Conservation (phyloP, 2,888 invertebrate genomes). For the Dendrolimus pini region DNA sequence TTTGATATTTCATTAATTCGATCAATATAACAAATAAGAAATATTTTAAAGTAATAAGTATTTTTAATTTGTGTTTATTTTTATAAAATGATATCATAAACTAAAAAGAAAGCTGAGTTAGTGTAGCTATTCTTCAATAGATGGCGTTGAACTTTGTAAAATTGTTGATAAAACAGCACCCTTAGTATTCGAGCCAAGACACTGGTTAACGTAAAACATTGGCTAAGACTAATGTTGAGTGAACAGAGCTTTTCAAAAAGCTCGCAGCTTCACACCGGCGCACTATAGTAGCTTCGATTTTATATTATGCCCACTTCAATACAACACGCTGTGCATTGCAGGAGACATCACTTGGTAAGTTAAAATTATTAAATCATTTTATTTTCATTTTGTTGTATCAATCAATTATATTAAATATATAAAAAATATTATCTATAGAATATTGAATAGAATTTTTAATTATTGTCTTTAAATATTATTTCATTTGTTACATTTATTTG, state of each 20-base stretch:
- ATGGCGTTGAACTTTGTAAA: neutral
- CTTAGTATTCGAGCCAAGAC: neutral
- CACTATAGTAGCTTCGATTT: neutral
- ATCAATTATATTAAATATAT: no score
- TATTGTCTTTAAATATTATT: no score
- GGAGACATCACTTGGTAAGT: no score
- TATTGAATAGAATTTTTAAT: no score
- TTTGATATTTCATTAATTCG: no score
- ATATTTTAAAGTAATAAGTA: neutral
- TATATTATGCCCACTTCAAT: neutral
- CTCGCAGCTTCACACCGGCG: neutral
- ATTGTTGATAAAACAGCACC: neutral
- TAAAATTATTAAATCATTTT: no score
- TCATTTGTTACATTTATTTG: no score
- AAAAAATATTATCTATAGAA: no score
- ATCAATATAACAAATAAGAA: neutral
- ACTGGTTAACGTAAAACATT: neutral
- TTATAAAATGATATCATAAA: no score
- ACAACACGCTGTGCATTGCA: no score
- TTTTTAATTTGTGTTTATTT: constrained; percentile 5
- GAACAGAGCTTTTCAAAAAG: neutral
- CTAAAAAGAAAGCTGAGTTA: no score
- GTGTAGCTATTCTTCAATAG: neutral
- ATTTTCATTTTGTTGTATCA: no score
- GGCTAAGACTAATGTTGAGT: neutral